phyloP scores from a whole-genome alignment of 2,797 vertebrate species.

The Perodicticus potto region DNA sequence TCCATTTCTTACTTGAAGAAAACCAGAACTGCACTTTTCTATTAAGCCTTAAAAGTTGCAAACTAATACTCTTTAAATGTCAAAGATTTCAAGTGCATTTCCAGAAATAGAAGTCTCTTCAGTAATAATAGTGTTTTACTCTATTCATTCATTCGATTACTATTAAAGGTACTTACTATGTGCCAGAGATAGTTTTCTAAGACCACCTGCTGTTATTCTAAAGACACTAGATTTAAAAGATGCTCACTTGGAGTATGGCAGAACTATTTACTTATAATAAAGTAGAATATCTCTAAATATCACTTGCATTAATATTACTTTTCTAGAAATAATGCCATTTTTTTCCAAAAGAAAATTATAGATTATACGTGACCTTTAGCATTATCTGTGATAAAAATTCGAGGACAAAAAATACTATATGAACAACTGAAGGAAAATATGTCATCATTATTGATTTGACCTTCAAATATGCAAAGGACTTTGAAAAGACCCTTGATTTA shows the following conservation, averaged over 20 bases:
- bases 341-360: neutral
- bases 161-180: neutral
- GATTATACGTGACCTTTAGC: constrained; percentile 14
- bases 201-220: neutral
- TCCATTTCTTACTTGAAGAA: neutral
- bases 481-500: constrained; percentile 36
- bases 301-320: neutral
- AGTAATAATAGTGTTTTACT: neutral
- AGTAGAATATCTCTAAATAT: neutral
- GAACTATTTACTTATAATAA: neutral
- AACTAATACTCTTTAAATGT: neutral
- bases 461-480: constrained; percentile 60
- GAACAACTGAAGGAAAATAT: neutral
- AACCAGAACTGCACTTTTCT: neutral
- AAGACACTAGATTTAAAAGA: neutral
- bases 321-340: neutral
- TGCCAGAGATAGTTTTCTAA: neutral
- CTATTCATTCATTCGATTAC: neutral
- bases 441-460: constrained; percentile 47
- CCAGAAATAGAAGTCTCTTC: neutral
- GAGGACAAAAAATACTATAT: neutral
- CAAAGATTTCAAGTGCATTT: constrained; percentile 18
- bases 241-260: neutral
- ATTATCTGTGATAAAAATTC: neutral
- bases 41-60: neutral